phyloP scores from a whole-genome alignment of 2,797 vertebrate species.

The Ctenopoma multispine region DNA sequence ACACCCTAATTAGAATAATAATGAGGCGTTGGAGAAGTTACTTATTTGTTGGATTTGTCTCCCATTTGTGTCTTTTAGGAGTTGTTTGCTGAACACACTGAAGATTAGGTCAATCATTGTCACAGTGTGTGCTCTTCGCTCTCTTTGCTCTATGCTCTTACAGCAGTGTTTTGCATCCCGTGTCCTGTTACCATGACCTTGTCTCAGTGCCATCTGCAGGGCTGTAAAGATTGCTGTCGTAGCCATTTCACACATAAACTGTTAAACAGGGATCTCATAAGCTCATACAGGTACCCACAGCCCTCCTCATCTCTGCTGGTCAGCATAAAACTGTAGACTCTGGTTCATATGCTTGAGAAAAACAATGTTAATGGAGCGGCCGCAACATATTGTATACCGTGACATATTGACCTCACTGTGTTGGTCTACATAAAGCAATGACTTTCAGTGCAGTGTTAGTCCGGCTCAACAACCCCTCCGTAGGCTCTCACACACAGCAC shows the following conservation, averaged over 20 bases:
- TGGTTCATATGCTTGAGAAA: neutral
- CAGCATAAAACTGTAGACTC: neutral
- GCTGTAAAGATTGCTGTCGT: constrained; percentile 1
- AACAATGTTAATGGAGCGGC: neutral
- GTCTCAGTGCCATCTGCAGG: no score
- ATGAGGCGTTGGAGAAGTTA: neutral
- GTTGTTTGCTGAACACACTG: neutral
- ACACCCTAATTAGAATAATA: neutral
- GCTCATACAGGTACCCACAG: neutral
- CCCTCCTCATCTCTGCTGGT: neutral
- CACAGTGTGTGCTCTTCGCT: neutral
- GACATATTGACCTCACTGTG: neutral
- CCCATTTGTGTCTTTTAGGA: neutral
- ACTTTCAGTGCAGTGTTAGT: neutral
- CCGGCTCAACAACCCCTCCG: neutral
- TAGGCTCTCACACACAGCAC: neutral
- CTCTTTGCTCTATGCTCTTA: neutral
- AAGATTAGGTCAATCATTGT: neutral
- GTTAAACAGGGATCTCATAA: constrained; percentile 2
- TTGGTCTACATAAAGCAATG: neutral
- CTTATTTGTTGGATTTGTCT: neutral
- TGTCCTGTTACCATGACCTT: constrained; percentile 1
- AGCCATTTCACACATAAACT: neutral
- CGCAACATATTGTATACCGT: neutral
- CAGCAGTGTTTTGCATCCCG: neutral